A percentile compares a stretch with the other conserved stretches of the same genome.
Evolutionary conservation across 2,797 vertebrate genomes (phyloP).

Genomic region (Crenuchus spilurus): DNA sequence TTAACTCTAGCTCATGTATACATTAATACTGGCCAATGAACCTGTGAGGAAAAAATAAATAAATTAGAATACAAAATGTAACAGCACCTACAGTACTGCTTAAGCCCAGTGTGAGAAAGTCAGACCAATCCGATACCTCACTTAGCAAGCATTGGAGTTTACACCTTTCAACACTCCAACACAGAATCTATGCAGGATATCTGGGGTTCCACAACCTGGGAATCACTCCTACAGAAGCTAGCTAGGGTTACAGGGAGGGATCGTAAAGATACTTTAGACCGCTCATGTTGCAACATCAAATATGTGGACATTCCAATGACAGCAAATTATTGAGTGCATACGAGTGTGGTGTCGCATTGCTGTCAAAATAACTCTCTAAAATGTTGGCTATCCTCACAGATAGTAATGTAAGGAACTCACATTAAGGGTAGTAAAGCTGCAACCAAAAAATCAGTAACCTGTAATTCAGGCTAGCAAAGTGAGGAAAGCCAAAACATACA

Average conservation of each 20-base stretch:
- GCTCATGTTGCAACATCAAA: conserved; percentile 48
- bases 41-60: no score
- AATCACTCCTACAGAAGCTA: conserved; percentile 46
- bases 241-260: conserved; percentile 43
- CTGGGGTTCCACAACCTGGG: conserved; percentile 50
- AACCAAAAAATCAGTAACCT: no score
- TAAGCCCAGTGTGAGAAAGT: conserved; percentile 60
- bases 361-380: conserved; percentile 29
- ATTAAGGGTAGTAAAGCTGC: no score
- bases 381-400: not conserved
- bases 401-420: not conserved
- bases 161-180: conserved; percentile 61
- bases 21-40: no score
- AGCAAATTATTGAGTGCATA: conserved; percentile 28
- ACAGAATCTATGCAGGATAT: conserved; percentile 39
- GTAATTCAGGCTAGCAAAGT: not conserved
- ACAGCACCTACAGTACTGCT: conserved; percentile 46
- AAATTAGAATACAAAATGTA: conserved; percentile 49
- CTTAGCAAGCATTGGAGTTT: conserved; percentile 65
- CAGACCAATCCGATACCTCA: conserved; percentile 63
- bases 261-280: conserved; percentile 24
- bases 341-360: conserved; percentile 47
- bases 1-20: no score
- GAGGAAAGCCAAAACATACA: not conserved
- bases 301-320: conserved; percentile 40